Percentiles rank a stretch among this genome's conserved stretches.
Conservation (phyloP, 2,888 invertebrate species). For the Baronia brevicornis region DNA sequence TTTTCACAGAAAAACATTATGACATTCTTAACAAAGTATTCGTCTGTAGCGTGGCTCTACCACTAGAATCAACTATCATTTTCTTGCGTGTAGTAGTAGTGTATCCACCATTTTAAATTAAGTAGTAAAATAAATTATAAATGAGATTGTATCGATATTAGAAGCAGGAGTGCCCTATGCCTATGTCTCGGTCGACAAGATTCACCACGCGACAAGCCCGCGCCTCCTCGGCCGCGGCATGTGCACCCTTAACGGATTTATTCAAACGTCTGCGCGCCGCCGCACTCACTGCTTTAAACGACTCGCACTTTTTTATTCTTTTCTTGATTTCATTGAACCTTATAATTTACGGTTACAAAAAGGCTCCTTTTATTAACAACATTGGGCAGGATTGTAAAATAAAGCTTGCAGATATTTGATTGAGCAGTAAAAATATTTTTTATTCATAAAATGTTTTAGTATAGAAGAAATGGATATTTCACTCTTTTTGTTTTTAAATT, state of each 20-base stretch:
- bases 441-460: too few relatives aligned
- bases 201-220: slow-evolving; percentile 47
- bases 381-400: slow-evolving; percentile 1
- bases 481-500: too few relatives aligned
- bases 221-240: slow-evolving; percentile 45
- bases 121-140: background rate
- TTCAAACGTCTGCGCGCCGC: slow-evolving; percentile 56
- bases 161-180: slow-evolving; percentile 34
- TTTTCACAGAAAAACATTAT: too few relatives aligned
- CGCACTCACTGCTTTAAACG: slow-evolving; percentile 13
- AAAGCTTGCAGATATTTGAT: slow-evolving; percentile 5
- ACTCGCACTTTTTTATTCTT: slow-evolving; percentile 11
- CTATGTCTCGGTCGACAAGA: slow-evolving; percentile 58
- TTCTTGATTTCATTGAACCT: slow-evolving; percentile 13
- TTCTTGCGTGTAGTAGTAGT: too few relatives aligned
- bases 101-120: background rate
- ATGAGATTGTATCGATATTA: slow-evolving; percentile 27
- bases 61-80: too few relatives aligned
- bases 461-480: too few relatives aligned
- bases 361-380: slow-evolving; percentile 9
- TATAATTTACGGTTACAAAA: slow-evolving; percentile 15
- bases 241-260: slow-evolving; percentile 72
- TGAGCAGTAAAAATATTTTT: too few relatives aligned
- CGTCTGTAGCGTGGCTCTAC: too few relatives aligned
- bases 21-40: too few relatives aligned